Evolutionary conservation across 92 coral and sea anemone species (phyloP), one percentile per base, ranked within the genome.

Genomic region (Bergia sp.): DNA sequence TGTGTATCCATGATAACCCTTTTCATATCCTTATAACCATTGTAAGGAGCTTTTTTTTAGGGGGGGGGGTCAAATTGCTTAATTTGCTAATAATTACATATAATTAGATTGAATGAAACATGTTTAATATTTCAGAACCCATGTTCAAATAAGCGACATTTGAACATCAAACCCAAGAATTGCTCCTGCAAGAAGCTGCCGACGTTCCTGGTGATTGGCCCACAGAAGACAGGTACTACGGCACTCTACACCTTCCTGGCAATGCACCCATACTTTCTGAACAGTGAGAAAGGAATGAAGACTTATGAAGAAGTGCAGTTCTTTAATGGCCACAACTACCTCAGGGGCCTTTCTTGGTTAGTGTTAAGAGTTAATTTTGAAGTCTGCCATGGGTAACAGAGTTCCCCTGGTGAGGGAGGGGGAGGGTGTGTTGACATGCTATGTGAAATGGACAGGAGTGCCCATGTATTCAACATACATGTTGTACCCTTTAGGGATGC

Each of bases 171-270:
- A 96, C 92, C 92, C 47, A 37, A 57, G 4, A 89, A 83, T 37
- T 95, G 93, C 78, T 88, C 81, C 40, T 96, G 99, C 38, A 77
- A 83, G 43, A 92, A 94, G 23, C 91, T 96, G 23, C 99, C 99
- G 16, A 92, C 96, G 3, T 88, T 96, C 66, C 93, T 96, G 20
- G 92, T 96, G 2, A 90, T 95, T 87, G 99, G 99, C 4, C 99
- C 99, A 0, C 99, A 96, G 85, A 96, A 96, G 92, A 96, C 99
- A 11, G 99, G 99, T 12, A 96, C 99, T 18, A 95, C 99, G 3
- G 99, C 99, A 37, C 95, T 96, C 5, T 90, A 95, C 91, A 90
- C 93, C 20, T 96, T 94, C 83, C 93, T 96, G 44, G 69, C 94
- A 40, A 90, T 95, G 94, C 99, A 96, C 81, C 99, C 99, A 0